phyloP scores from a whole-genome alignment of 2,797 vertebrate species.

The Parambassis ranga region DNA sequence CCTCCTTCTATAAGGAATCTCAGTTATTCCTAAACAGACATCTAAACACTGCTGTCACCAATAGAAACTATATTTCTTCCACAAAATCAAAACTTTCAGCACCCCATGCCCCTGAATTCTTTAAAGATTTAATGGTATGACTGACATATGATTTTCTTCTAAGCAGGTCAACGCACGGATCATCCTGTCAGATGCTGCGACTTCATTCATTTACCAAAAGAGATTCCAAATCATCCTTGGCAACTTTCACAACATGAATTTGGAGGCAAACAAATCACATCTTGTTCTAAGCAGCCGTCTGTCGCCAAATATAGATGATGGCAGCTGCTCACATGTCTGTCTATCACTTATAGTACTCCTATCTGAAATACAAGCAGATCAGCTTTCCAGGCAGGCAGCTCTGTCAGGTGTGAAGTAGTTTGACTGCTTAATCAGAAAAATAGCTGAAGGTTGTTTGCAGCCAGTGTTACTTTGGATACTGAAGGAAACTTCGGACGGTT shows the following conservation, averaged over 20 bases:
- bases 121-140: not conserved
- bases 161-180: not conserved
- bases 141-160: not conserved
- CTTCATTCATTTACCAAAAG: not conserved
- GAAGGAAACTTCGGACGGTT: not conserved
- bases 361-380: not conserved
- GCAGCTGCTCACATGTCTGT: constrained; percentile 14
- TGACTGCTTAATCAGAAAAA: not conserved
- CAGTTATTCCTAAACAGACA: too few species aligned
- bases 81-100: too few species aligned
- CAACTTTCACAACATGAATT: constrained; percentile 3
- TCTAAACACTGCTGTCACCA: too few species aligned
- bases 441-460: not conserved
- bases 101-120: not conserved
- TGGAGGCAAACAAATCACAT: not conserved
- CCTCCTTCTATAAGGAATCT: not conserved
- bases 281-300: not conserved
- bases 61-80: too few species aligned
- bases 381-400: not conserved
- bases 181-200: not conserved
- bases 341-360: not conserved
- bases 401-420: not conserved
- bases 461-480: not conserved
- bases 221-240: constrained; percentile 14
- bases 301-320: constrained; percentile 5